Conservation (phyloP, 2,888 invertebrate species). For the Lasioglossum vierecki region DNA sequence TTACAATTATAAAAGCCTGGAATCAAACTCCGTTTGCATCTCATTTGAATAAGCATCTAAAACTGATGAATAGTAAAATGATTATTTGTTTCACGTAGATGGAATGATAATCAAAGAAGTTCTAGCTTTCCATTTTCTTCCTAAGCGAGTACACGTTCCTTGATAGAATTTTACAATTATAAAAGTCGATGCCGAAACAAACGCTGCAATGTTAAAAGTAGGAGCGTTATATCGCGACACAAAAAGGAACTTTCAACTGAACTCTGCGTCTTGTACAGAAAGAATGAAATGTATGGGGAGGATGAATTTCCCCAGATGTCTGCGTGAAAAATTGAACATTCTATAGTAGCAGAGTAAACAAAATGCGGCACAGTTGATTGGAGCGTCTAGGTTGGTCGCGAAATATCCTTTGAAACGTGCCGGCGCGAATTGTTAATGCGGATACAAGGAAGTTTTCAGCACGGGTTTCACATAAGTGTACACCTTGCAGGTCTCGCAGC, state of each 20-base stretch:
- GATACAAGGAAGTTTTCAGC: conserved; percentile 42
- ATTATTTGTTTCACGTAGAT: no score
- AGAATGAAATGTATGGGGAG: background rate
- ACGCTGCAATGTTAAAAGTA: background rate
- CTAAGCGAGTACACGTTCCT: background rate
- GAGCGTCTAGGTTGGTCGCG: conserved; percentile 29
- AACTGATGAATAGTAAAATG: no score
- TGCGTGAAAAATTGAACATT: background rate
- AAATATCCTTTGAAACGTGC: conserved; percentile 45
- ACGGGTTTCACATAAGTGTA: conserved; percentile 23
- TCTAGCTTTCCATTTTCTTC: background rate
- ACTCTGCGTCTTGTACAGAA: background rate
- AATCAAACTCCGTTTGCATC: no score
- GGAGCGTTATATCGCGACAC: background rate
- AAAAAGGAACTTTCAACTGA: background rate
- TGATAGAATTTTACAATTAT: background rate
- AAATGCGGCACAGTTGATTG: conserved; percentile 20
- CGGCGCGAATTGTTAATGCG: conserved; percentile 46
- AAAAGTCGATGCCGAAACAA: background rate
- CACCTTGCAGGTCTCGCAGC: conserved; percentile 17
- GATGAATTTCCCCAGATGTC: background rate
- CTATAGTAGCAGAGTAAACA: conserved; percentile 34
- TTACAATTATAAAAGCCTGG: background rate
- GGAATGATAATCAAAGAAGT: no score
- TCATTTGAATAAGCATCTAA: no score